These are phyloP conservation scores for Caenorhabditis sulstoni DNA, from an alignment of 2,888 invertebrate species.

Conservation along the genomic window DNA sequence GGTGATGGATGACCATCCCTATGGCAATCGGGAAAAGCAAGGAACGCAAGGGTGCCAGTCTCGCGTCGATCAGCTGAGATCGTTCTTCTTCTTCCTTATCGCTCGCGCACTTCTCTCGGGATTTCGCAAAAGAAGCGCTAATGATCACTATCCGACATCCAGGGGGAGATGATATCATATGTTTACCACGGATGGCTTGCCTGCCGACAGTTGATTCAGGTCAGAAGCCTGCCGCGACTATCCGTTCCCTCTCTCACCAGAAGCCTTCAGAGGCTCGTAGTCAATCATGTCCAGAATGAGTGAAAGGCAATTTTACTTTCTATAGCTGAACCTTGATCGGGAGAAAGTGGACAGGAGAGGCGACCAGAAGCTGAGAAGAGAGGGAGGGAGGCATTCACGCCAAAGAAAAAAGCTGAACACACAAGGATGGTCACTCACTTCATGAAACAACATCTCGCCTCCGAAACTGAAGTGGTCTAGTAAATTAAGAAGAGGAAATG, in stretches of 20 bases:
- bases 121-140: slow-evolving; percentile 33
- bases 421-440: slow-evolving; percentile 53
- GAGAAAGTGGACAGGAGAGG: slow-evolving; percentile 49
- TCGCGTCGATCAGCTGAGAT: slow-evolving; percentile 21
- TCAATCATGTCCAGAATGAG: slow-evolving; percentile 48
- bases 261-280: slow-evolving; percentile 33
- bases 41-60: slow-evolving; percentile 45
- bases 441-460: slow-evolving; percentile 43
- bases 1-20: slow-evolving; percentile 54
- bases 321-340: slow-evolving; percentile 54
- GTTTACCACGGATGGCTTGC: slow-evolving; percentile 21
- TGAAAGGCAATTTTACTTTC: slow-evolving; percentile 56
- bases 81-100: slow-evolving; percentile 3
- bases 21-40: slow-evolving; percentile 39
- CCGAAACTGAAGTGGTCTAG: slow-evolving; percentile 47
- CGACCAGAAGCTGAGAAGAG: slow-evolving; percentile 24
- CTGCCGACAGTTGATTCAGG: slow-evolving; percentile 7
- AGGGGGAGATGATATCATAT: slow-evolving; percentile 51
- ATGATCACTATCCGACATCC: slow-evolving; percentile 26
- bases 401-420: slow-evolving; percentile 56
- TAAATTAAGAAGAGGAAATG: slow-evolving; percentile 18
- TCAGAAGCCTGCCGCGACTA: slow-evolving; percentile 25
- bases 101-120: slow-evolving; percentile 5
- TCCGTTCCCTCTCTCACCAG: background rate
- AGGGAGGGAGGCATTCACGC: slow-evolving; percentile 41